A percentile compares a stretch with the other conserved stretches of the same genome.
Conservation (phyloP, 2,797 vertebrate species). For the Phrynocephalus guinanensis region DNA sequence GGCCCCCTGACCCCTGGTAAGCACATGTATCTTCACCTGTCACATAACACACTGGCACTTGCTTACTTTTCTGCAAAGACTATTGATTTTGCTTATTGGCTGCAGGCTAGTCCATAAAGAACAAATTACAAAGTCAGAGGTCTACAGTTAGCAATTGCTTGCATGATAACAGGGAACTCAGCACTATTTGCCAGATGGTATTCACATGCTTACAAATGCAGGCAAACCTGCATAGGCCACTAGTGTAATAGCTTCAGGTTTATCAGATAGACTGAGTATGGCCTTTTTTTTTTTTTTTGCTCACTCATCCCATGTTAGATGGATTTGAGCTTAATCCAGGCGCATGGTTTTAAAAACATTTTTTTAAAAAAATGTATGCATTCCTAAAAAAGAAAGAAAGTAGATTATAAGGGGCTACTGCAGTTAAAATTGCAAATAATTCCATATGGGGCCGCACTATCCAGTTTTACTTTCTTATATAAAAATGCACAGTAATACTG, state of each 20-base stretch:
- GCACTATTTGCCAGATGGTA: slow-evolving; percentile 63
- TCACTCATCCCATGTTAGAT: neutral
- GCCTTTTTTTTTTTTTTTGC: neutral
- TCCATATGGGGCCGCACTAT: neutral
- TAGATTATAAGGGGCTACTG: neutral
- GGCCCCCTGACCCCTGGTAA: slow-evolving; percentile 84
- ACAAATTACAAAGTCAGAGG: slow-evolving; percentile 91
- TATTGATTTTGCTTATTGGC: slow-evolving; percentile 93
- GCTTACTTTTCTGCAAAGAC: slow-evolving; percentile 86
- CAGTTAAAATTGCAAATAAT: neutral
- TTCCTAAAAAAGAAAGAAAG: slow-evolving; percentile 39
- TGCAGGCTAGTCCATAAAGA: slow-evolving; percentile 89
- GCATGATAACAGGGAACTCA: slow-evolving; percentile 83
- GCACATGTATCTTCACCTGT: slow-evolving; percentile 88
- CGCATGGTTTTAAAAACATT: slow-evolving; percentile 33
- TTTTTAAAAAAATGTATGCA: slow-evolving; percentile 33
- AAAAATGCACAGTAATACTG: neutral
- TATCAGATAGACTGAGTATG: slow-evolving; percentile 41
- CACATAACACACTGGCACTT: slow-evolving; percentile 84
- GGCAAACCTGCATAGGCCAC: slow-evolving; percentile 46
- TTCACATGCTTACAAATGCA: slow-evolving; percentile 63
- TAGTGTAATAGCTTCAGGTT: slow-evolving; percentile 42
- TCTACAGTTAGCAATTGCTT: slow-evolving; percentile 87
- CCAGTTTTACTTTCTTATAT: neutral
- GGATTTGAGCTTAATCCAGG: neutral